These are phyloP conservation scores for Heliothis virescens DNA, from an alignment of 1,140 invertebrate genomes.

Conservation along the genomic window DNA sequence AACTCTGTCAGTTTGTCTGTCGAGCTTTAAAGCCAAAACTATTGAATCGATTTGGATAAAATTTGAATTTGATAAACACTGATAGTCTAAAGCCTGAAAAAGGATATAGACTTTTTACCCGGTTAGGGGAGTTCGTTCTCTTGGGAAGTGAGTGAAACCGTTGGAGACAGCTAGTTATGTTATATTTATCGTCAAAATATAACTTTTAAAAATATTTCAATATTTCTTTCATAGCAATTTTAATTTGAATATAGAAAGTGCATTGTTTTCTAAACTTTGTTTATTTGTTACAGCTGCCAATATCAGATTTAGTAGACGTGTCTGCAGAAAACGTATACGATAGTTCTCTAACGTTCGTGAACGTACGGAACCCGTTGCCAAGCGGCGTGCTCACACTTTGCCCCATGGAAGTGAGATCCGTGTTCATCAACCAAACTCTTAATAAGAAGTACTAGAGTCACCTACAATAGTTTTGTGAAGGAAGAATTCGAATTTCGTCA, in stretches of 20 bases:
- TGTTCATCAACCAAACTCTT: constrained; percentile 72
- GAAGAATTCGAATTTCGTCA: constrained; percentile 1
- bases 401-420: constrained; percentile 75
- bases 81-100: neutral
- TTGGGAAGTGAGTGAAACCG: too few relatives aligned
- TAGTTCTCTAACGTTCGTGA: constrained; percentile 70
- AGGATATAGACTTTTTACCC: too few relatives aligned
- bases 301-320: constrained; percentile 69
- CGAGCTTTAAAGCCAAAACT: too few relatives aligned
- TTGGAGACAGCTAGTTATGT: too few relatives aligned
- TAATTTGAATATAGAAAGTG: too few relatives aligned
- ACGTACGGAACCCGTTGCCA: constrained; percentile 51
- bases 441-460: constrained; percentile 47
- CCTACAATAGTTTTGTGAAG: neutral
- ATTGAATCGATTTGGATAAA: too few relatives aligned
- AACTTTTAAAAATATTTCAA: neutral
- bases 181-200: too few relatives aligned
- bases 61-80: too few relatives aligned
- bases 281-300: constrained; percentile 61
- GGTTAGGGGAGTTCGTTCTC: too few relatives aligned
- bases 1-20: too few relatives aligned
- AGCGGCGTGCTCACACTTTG: constrained; percentile 65
- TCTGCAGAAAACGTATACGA: constrained; percentile 62
- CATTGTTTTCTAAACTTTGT: neutral
- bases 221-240: too few relatives aligned